These are phyloP conservation scores for Macropis europaea DNA, from an alignment of 2,888 invertebrate species.

Conservation along the genomic window DNA sequence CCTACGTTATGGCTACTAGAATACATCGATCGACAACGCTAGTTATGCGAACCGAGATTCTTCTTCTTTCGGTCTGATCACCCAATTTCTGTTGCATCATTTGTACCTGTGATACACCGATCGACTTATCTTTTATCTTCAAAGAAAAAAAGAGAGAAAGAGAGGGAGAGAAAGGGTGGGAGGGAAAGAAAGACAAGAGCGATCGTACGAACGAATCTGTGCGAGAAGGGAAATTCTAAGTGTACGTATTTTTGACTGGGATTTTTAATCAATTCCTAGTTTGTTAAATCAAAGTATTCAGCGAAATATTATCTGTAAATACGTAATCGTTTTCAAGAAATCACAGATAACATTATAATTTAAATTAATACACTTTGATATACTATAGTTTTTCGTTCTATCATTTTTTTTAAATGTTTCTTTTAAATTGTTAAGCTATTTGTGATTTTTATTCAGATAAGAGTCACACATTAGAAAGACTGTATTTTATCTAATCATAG, in stretches of 20 bases:
- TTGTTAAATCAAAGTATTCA: conserved; percentile 17
- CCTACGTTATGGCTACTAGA: conserved; percentile 63
- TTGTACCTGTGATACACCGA: conserved; percentile 68
- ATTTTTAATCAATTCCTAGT: conserved; percentile 30
- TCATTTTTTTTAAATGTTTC: conserved; percentile 15
- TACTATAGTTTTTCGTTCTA: too few relatives aligned
- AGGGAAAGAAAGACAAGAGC: conserved; percentile 20
- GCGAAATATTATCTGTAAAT: conserved; percentile 38
- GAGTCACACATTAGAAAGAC: conserved; percentile 57
- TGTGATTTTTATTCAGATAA: conserved; percentile 42
- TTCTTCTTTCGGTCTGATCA: conserved; percentile 47
- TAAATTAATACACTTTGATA: too few relatives aligned
- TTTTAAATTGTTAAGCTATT: conserved; percentile 19
- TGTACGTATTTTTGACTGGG: conserved; percentile 31
- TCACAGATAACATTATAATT: conserved; percentile 18
- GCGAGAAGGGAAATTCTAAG: conserved; percentile 11
- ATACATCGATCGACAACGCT: conserved; percentile 49
- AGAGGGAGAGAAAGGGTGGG: conserved; percentile 9
- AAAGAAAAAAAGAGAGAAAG: conserved; percentile 14
- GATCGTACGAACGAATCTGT: conserved; percentile 44
- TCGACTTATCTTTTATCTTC: conserved; percentile 48
- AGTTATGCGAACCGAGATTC: conserved; percentile 42
- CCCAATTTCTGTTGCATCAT: conserved; percentile 49
- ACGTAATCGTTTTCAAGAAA: conserved; percentile 29
- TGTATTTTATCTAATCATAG: conserved; percentile 20